Base-by-base conservation (phyloP, 2,797 vertebrate species). In the Cossypha heuglini region DNA sequence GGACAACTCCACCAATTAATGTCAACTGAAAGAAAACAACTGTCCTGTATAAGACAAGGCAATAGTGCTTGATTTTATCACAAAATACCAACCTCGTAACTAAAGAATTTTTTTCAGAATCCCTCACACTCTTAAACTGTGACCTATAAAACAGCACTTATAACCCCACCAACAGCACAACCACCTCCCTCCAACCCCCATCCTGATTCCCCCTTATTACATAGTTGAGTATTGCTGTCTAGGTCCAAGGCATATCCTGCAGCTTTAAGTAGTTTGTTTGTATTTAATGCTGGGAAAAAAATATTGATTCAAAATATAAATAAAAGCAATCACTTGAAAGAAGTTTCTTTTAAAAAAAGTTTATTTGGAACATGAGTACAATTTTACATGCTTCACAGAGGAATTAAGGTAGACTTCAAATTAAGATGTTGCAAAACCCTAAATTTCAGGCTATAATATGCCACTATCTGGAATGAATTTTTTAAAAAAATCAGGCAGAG, bases 11-110 rank as follows among this genome's bases (percentile, higher is more conserved):
- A 77, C 35, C 57, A 67, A 20, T 86, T 90, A 74, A 67, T 18
- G n/a, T 86, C 49, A 95, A 20, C 38, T 77, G 51, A 90, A 75
- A 61, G 51, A 71, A 85, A 82, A 38, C 20, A 42, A 13, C 13
- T 68, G 38, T 81, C 57, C 42, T 86, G 10, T 26, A 22, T 84
- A 88, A 92, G 59, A 68, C 3, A 6, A 75, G 28, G 58, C n/a
- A 74, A 21, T 2, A 3, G 16, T 33, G 25, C 58, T 86, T 71
- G 51, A 51, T 43, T 79, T 68, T 86, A 13, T 57, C 49, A 45
- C 35, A 68, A 51, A 81, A 58, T 73, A 37, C 9, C 40, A 85
- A 26, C 25, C 59, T 66, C 5, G 4, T 72, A 74, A 11, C 9
- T 64, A 40, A 71, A 33, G 12, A 90, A 11, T 14, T 46, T 19